phyloP scores from a whole-genome alignment of 2,888 invertebrate genomes.

The Sinotaia quadrata region DNA sequence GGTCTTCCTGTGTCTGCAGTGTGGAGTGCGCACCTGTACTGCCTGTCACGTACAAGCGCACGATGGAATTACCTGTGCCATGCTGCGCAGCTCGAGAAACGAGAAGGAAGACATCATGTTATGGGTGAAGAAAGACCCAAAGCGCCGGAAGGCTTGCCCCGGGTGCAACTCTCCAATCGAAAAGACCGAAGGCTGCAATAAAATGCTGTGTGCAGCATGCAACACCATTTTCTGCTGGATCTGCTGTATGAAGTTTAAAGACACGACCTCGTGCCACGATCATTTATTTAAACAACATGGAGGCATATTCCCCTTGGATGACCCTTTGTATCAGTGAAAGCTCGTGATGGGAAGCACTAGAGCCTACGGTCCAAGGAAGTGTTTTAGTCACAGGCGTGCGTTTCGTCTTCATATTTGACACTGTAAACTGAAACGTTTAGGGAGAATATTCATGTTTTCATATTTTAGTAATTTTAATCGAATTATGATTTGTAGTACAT shows the following conservation, averaged over 20 bases:
- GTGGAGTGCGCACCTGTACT: constrained; percentile 51
- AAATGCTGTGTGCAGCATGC: constrained; percentile 58
- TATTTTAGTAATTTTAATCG: too few species aligned
- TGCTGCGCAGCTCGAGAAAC: constrained; percentile 45
- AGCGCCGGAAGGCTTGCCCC: constrained; percentile 56
- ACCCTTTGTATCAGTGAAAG: too few species aligned
- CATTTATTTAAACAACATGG: constrained; percentile 50
- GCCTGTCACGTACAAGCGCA: constrained; percentile 58
- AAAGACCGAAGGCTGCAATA: constrained; percentile 63
- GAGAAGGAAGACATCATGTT: constrained; percentile 38
- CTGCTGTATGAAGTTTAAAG: constrained; percentile 47
- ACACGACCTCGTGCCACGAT: constrained; percentile 46
- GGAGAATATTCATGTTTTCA: too few species aligned
- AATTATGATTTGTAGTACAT: too few species aligned
- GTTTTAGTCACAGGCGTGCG: too few species aligned
- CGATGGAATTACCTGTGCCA: constrained; percentile 56
- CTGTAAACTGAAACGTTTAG: too few species aligned
- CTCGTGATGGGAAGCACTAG: too few species aligned
- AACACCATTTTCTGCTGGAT: constrained; percentile 61
- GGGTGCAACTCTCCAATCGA: constrained; percentile 55
- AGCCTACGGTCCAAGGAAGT: too few species aligned
- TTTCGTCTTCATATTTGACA: too few species aligned
- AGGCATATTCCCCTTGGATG: too few species aligned
- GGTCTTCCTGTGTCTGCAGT: constrained; percentile 49
- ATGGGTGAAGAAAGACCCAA: constrained; percentile 49